These are phyloP conservation scores for Agapornis canus DNA, from an alignment of 2,797 vertebrate species.

Conservation along the genomic window DNA sequence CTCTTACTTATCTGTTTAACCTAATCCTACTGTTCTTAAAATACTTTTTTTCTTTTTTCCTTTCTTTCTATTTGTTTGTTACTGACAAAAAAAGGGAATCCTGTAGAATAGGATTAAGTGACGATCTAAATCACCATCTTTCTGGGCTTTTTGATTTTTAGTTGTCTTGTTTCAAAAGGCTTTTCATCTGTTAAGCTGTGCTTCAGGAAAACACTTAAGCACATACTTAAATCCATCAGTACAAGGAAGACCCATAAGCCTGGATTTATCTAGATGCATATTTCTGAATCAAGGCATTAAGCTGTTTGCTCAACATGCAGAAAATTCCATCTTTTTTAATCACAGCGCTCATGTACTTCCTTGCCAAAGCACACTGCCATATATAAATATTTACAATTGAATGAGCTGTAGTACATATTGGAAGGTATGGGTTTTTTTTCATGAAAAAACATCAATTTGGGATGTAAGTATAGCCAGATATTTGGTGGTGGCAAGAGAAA, in stretches of 20 bases:
- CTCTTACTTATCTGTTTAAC: not conserved
- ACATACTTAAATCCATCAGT: constrained; percentile 15
- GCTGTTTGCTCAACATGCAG: constrained; percentile 2
- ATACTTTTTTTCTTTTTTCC: not conserved
- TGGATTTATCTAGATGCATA: constrained; percentile 28
- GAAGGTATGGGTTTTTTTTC: not conserved
- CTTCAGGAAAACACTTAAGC: constrained; percentile 44
- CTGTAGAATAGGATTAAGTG: constrained; percentile 13
- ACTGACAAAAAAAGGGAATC: not conserved
- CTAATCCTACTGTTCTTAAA: not conserved
- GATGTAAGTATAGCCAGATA: not conserved
- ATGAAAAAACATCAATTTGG: not conserved
- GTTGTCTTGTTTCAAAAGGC: constrained; percentile 22
- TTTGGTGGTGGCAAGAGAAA: not conserved
- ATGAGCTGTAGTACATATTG: not conserved
- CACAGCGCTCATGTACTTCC: not conserved
- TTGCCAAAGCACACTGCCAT: not conserved
- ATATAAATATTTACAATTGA: not conserved
- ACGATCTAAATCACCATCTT: constrained; percentile 14
- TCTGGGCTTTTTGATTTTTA: not conserved
- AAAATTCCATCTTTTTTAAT: constrained; percentile 29
- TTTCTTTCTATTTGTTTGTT: not conserved
- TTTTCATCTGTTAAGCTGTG: constrained; percentile 31
- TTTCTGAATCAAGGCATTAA: constrained; percentile 43
- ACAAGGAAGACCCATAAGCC: constrained; percentile 22